Evolutionary conservation across 2,113 vertebrate genomes (phyloP).

Genomic region (Eptesicus fuscus): DNA sequence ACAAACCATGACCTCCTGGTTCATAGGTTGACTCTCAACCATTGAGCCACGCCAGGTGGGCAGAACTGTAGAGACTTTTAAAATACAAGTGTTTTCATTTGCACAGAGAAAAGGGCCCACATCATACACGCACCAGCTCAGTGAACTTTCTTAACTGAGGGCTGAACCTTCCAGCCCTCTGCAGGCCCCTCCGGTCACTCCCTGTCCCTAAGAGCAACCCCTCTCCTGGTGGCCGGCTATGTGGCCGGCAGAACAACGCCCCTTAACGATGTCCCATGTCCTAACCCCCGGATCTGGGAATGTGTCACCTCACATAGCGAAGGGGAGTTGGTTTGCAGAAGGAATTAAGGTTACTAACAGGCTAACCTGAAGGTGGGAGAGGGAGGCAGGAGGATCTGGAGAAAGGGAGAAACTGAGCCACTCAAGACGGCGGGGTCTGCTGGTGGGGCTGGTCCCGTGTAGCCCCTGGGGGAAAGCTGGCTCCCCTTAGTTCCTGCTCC

Average conservation of each 20-base stretch:
- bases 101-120: background rate
- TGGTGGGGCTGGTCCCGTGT: background rate
- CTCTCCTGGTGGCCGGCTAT: background rate
- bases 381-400: background rate
- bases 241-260: background rate
- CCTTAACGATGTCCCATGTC: background rate
- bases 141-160: background rate
- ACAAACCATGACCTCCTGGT: too few relatives aligned
- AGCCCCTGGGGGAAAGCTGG: background rate
- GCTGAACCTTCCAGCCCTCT: background rate
- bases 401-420: background rate
- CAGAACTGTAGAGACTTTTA: background rate
- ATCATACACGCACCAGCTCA: background rate
- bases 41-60: too few relatives aligned
- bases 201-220: too few relatives aligned
- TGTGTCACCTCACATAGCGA: background rate
- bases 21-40: too few relatives aligned
- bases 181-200: background rate
- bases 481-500: background rate
- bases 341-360: background rate
- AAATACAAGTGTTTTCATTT: background rate
- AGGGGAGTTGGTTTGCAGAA: background rate
- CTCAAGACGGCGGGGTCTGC: background rate
- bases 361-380: background rate
- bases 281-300: background rate